Base-by-base conservation (phyloP, 2,113 vertebrate genomes). In the Eretmochelys imbricata region DNA sequence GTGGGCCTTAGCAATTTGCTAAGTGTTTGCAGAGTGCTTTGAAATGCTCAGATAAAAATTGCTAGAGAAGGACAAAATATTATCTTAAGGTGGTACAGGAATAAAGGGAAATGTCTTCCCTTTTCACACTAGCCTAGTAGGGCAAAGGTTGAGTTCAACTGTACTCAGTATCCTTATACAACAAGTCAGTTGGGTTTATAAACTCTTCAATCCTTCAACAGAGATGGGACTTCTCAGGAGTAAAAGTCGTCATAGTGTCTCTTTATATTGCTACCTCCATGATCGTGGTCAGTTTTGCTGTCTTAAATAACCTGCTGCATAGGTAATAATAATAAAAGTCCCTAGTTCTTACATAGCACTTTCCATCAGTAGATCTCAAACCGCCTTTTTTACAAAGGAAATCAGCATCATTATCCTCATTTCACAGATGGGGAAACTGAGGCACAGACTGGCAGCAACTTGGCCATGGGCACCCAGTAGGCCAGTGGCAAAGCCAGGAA, bases 361-460 rank as follows among this genome's bases (percentile, higher is more conserved):
- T 76, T 69, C 24, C 38, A 42, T 76, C 75, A 76, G 42, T 76
- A 76, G 24, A 46, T 48, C 13, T 46, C 46, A 78, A 78, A 48
- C 42, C 2, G 13, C 24, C 5, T 42, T 42, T 42, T 78, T 48
- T 29, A 46, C 11, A 48, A 78, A 46, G 25, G 46, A 48, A 10
- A 48, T 78, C 11, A 48, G 24, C 75, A 29, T 46, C 46, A 48
- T 46, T 46, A 27, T 69, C 76, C 69, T 82, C 1, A 78, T 55
- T 93, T 87, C 85, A 86, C 49, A 57, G 24, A 2, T n/a, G 13
- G 12, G 3, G 54, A 87, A 90, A 92, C 83, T 42, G 80, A 84
- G 69, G 38, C 9, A 55, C 38, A 16, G 20, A 16, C n/a, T 35
- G 10, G 20, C 20, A 69, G 62, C 7, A 13, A 86, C 31, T 19